Base-by-base conservation (phyloP, 1,140 invertebrate genomes). In the Sminthurides bifidus region DNA sequence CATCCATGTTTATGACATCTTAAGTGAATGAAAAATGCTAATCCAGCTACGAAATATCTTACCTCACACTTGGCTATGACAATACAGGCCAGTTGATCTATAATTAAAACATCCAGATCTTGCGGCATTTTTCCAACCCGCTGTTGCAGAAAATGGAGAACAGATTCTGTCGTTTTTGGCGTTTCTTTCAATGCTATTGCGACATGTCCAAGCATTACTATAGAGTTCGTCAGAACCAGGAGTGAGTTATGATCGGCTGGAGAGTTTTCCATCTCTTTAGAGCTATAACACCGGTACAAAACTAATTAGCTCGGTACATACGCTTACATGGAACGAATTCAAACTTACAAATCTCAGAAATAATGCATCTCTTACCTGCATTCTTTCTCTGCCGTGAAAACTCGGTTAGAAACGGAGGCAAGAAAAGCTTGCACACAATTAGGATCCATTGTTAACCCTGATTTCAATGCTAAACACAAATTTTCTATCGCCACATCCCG, bases 1-100 rank as follows among this genome's bases (percentile, higher is more conserved):
- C 21, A 19, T 44, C 21, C 19, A 15, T 14, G 10, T 44, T 44
- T 8, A 44, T 12, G 17, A 33, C 10, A 50, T 33, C 21, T 50
- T 19, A 50, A 50, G 4, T n/a, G 27, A 37, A 2, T 31, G 2
- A 3, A 26, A 53, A 12, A 43, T 1, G 24, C 15, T 2, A 15
- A 26, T 33, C 14, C 23, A 38, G 2, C 15, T 14, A 6, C 2
- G n/a, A 12, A 44, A 15, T 51, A 31, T 60, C 65, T 64, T 68
- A 77, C 76, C 65, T 88, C 84, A 61, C 85, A 87, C 66, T 89
- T 83, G 3, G 88, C 87, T 38, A 98, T 90, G 45, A 96, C 86
- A 83, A 98, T 96, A 68, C 90, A 93, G 10, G 93, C 94, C 17
- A 98, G 73, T 70, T 97, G 93, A 71, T 96, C 91, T 12, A 99